Evolutionary conservation across 2,113 vertebrate species (phyloP), one percentile per base, ranked within the genome.

Genomic region (Abramis brama): DNA sequence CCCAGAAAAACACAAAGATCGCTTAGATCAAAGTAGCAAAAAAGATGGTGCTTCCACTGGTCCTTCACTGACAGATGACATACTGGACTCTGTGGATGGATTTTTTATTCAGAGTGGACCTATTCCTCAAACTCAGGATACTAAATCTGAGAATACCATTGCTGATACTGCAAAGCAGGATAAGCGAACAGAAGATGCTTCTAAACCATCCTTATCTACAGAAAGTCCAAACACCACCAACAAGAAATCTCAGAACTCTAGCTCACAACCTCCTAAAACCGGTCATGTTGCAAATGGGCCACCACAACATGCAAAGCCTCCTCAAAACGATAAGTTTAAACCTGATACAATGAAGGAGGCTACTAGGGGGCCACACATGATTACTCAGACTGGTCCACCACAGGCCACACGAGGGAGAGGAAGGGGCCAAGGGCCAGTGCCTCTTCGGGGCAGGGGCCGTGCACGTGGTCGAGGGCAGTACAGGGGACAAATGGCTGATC

Each of bases 81-180:
- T 88, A 45, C 45, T 95, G 68, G 90, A 94, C 27, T 89, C 86
- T 73, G 82, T 23, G 36, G 91, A 89, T 10, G 91, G 90, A 1
- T 95, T 96, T 88, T 96, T 96, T 92, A 86, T 95, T 21, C 94
- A 92, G 86, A 91, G 68, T 70, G 95, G 93, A 75, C 95, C 95
- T 0, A 95, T 96, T 90, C 95, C 95, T 59, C 95, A 96, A 85
- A 95, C 92, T 86, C 88, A 62, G 8, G 11, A 81, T 68, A 86
- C 83, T 4, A 80, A 90, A 1, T 21, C 71, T 36, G 77, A 85
- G 0, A 60, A 86, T 71, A 33, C 0, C 5, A 83, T 57, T 6
- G 84, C 75, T 27, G 64, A 79, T 12, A 60, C 86, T 66, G 62
- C 76, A 17, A 89, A 80, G 27, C 81, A 36, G 2, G 86, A 91